Conservation (phyloP, 2,113 vertebrate genomes). For the Saguinus midas region DNA sequence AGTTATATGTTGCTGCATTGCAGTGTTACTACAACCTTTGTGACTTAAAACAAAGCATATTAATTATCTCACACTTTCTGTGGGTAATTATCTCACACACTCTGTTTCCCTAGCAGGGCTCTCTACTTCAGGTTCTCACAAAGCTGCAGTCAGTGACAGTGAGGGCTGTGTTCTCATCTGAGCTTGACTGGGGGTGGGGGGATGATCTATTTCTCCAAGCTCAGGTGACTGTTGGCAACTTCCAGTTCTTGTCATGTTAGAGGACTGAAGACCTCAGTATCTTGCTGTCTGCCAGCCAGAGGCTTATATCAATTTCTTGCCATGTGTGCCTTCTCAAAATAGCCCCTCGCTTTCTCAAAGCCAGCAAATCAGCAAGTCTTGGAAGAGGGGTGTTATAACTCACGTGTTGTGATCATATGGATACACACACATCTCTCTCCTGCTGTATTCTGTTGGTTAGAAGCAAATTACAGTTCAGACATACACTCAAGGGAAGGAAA, state of each 20-base stretch:
- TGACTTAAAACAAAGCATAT: not conserved
- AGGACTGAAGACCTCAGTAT: not conserved
- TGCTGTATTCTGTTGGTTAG: not conserved
- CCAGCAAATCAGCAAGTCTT: not conserved
- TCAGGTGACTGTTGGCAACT: fast-evolving
- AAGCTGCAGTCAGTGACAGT: not conserved
- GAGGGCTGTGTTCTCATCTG: not conserved
- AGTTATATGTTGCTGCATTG: not conserved
- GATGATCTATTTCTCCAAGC: not conserved
- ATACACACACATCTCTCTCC: not conserved
- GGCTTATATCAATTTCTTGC: not conserved
- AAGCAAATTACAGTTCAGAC: not conserved
- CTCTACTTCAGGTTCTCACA: not conserved
- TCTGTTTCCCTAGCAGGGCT: not conserved
- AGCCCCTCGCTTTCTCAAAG: not conserved
- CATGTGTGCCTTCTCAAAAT: not conserved
- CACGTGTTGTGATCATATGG: not conserved
- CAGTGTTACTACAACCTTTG: not conserved
- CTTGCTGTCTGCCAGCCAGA: not conserved
- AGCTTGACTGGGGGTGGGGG: not conserved
- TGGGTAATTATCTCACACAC: not conserved
- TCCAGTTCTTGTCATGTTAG: not conserved
- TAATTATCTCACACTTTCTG: not conserved
- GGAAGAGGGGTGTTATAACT: not conserved
- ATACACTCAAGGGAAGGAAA: fast-evolving